Evolutionary conservation across 2,113 vertebrate genomes (phyloP), one percentile per base, ranked within the genome.

Genomic region (Sigmodon hispidus): DNA sequence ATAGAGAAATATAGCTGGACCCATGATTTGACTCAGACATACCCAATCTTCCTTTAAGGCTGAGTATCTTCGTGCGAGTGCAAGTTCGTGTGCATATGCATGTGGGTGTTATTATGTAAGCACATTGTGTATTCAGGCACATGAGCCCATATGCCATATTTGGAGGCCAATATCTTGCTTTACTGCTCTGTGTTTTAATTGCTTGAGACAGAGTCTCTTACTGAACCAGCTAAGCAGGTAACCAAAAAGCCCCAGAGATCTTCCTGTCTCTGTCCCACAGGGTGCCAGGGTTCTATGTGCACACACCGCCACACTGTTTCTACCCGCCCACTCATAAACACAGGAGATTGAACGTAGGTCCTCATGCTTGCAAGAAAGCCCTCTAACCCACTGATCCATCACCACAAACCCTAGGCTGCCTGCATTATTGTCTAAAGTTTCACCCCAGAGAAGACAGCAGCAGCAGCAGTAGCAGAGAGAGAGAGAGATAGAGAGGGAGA

Each of bases 341-440:
- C 29, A 34, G 81, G 59, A 59, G 57, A 63, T 45, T 63, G 59
- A 84, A 84, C 8, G 10, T 26, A 21, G 59, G n/a, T 12, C 29
- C 59, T 29, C 59, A 45, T 16, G 13, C 22, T 85, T 85, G 17
- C 29, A 85, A 45, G 59, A 8, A 65, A 34, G 29, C 29, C 4
- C 81, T 45, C n/a, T 31, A 19, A 65, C 40, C n/a, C 40, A 48
- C 59, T 29, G 4, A 84, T 19, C n/a, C 12, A 26, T 16, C n/a
- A n/a, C 36, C n/a, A 43, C 57, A 43, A 29, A 29, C 57, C 80
- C 15, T 4, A 45, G 15, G 24, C 29, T 63, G 7, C 15, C 40
- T 72, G 29, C 76, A 9, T 91, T 81, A 73, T 55, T 84, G 80
- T 85, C 73, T 87, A 72, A 84, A 91, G 59, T 26, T n/a, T 79